Evolutionary conservation across 2,888 invertebrate species (phyloP), one percentile per base, ranked within the genome.

Genomic region (Liodrosophila aerea): DNA sequence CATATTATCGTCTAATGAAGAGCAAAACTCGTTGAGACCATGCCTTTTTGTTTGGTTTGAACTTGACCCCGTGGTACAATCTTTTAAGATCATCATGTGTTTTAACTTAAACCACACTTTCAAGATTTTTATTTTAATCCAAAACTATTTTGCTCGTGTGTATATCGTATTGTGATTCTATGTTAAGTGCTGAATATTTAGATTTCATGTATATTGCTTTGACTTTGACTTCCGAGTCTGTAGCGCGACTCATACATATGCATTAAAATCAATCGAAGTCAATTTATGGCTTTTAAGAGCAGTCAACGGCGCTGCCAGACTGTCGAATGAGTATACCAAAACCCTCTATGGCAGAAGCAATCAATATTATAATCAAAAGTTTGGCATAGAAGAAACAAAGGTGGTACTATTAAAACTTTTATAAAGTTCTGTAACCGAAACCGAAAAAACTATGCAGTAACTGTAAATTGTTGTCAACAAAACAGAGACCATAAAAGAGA

Each of bases 381-480:
- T 54, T 33, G n/a, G 11, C 15, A 37, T 9, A 40, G 27, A 45
- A 33, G 18, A 34, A 47, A 41, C 69, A 43, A 50, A 66, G 57
- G 31, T 72, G 66, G 52, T 51, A 45, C 40, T 63, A 37, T 36
- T 41, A 50, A 66, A 70, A 45, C 61, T 73, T 61, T 39, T 33
- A 27, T 40, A 61, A 73, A 70, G 44, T 70, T 73, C 40, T 51
- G 34, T 53, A 58, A 45, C 56, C 41, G 15, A 56, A 46, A 33
- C 34, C 13, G 37, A 29, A 33, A 29, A 34, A 30, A 34, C 39
- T 56, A 46, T 61, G 50, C 67, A 57, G 61, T 40, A 73, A 70
- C 73, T 58, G 67, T 57, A 73, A 70, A 70, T 65, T 61, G 52
- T 61, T 44, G 61, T 61, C 31, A 50, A 69, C 44, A 69, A 64